These are phyloP conservation scores for Leptodactylus fallax DNA, from an alignment of 2,797 vertebrate genomes.

Conservation along the genomic window DNA sequence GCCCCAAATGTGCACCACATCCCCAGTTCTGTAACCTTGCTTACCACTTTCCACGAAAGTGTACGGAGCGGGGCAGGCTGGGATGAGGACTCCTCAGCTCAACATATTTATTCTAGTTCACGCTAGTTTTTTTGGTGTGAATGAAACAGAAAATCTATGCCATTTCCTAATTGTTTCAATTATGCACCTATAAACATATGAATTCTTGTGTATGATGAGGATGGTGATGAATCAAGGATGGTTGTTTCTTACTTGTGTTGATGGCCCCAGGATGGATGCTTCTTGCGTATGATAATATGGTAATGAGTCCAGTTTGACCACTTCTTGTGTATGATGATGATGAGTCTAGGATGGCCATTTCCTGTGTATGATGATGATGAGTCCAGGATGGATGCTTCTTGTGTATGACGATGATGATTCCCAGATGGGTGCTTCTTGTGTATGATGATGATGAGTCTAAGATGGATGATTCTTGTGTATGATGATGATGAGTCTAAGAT, in stretches of 20 bases:
- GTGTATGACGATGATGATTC: background rate
- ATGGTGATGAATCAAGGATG: background rate
- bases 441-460: background rate
- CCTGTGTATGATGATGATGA: background rate
- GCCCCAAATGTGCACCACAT: too few species aligned
- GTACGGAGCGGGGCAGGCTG: too few species aligned
- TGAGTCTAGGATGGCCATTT: background rate
- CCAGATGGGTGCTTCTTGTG: background rate
- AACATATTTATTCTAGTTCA: too few species aligned
- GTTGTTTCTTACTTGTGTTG: background rate
- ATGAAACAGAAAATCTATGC: too few species aligned
- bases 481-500: background rate
- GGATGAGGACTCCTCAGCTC: too few species aligned
- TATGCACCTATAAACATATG: too few species aligned
- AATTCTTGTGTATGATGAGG: background rate
- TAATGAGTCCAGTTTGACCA: background rate
- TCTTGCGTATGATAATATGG: background rate
- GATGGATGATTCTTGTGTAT: too few species aligned
- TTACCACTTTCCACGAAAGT: too few species aligned
- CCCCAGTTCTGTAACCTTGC: too few species aligned
- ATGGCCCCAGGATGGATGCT: background rate
- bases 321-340: background rate
- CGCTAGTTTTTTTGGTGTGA: too few species aligned
- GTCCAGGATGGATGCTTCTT: background rate
- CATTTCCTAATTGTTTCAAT: too few species aligned